Evolutionary conservation across 2,113 vertebrate species (phyloP).

Genomic region (Corynorhinus townsendii): DNA sequence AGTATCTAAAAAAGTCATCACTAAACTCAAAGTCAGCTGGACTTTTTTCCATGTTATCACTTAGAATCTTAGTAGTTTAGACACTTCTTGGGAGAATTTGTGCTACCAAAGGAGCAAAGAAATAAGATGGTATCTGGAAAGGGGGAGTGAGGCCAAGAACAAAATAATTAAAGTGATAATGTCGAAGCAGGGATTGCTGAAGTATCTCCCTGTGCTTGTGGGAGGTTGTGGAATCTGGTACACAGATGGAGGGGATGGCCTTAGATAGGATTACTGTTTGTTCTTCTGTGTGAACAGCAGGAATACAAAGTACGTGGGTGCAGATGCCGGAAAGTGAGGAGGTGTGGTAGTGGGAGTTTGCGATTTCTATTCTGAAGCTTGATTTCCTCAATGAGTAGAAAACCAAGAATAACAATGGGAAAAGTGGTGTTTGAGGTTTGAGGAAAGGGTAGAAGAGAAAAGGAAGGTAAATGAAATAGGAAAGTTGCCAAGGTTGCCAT

Average conservation of each 20-base stretch:
- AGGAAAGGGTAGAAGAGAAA: not conserved
- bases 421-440: not conserved
- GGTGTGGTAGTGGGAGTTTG: conserved; percentile 40
- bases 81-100: not conserved
- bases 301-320: conserved; percentile 17
- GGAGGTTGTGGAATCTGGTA: not conserved
- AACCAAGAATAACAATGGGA: conserved; percentile 16
- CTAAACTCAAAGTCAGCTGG: too few species aligned
- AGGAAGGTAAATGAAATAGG: not conserved
- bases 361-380: conserved; percentile 45
- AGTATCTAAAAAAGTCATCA: not conserved
- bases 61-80: not conserved
- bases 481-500: not conserved
- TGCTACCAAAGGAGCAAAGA: not conserved
- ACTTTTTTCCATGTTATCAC: not conserved
- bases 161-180: not conserved
- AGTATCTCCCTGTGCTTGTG: not conserved
- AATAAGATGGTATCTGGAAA: not conserved
- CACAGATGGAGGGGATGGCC: conserved; percentile 20
- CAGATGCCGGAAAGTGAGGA: not conserved
- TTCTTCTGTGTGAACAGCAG: not conserved
- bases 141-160: not conserved
- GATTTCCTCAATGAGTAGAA: conserved; percentile 44
- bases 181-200: not conserved
- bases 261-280: not conserved